phyloP scores from a whole-genome alignment of 2,888 invertebrate species.

The Caenorhabditis sp. region DNA sequence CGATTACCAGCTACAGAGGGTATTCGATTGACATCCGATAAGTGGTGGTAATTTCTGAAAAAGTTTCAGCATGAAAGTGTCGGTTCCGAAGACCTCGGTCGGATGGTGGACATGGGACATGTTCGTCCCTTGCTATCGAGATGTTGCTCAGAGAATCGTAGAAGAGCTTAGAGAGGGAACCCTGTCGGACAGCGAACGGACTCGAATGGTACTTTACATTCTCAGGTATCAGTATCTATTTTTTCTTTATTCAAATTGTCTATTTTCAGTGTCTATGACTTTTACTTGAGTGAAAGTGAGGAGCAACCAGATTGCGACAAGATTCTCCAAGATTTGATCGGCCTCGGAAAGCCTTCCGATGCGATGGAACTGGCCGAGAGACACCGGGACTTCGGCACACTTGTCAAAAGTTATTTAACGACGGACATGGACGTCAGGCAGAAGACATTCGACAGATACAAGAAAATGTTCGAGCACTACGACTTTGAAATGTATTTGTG shows the following conservation, averaged over 20 bases:
- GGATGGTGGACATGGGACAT: conserved; percentile 52
- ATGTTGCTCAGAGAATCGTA: conserved; percentile 15
- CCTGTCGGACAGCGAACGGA: conserved; percentile 39
- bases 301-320: conserved; percentile 24
- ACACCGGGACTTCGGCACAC: conserved; percentile 43
- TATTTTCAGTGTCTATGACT: conserved; percentile 40
- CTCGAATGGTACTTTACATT: conserved; percentile 16
- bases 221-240: conserved; percentile 4
- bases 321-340: conserved; percentile 28
- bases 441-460: conserved; percentile 38
- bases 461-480: conserved; percentile 32
- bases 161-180: conserved; percentile 26
- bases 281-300: conserved; percentile 40
- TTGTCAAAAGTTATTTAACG: conserved; percentile 31
- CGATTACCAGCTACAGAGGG: conserved; percentile 36
- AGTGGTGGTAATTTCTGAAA: neutral
- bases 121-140: conserved; percentile 17
- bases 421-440: conserved; percentile 16
- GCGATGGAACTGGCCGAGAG: conserved; percentile 45
- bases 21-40: neutral
- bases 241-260: neutral
- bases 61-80: conserved; percentile 42
- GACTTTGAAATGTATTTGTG: conserved; percentile 61
- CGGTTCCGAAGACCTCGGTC: neutral
- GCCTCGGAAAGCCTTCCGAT: conserved; percentile 18